phyloP scores from a whole-genome alignment of 2,113 vertebrate genomes.

The Sander vitreus region DNA sequence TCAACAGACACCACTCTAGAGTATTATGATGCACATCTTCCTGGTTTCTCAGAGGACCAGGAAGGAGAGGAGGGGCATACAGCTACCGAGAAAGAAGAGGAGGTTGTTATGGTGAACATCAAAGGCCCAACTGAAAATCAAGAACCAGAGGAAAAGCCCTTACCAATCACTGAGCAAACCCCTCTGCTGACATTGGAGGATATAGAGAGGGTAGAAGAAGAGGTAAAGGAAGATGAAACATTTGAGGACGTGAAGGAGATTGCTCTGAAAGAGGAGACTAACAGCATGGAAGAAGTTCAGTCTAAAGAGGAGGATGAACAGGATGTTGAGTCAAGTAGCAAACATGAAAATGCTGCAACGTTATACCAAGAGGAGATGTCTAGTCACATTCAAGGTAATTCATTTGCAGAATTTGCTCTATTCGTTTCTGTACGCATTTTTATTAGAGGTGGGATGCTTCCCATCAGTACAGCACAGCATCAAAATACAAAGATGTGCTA shows the following conservation, averaged over 20 bases:
- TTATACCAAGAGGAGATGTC: conserved; percentile 30
- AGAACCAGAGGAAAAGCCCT: conserved; percentile 4
- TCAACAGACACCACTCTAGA: conserved; percentile 90
- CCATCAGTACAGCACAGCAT: not conserved
- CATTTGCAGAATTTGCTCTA: not conserved
- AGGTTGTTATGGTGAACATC: conserved; percentile 75
- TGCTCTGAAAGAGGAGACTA: conserved; percentile 8
- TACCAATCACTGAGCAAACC: conserved; percentile 15
- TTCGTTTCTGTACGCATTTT: not conserved
- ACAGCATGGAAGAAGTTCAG: conserved; percentile 9
- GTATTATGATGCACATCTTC: conserved; percentile 86
- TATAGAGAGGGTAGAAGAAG: conserved; percentile 23
- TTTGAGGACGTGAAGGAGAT: conserved; percentile 38
- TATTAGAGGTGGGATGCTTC: not conserved
- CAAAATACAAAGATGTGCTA: not conserved
- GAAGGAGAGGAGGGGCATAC: conserved; percentile 33
- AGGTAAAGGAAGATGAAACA: conserved; percentile 14
- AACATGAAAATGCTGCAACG: conserved; percentile 20
- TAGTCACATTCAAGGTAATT: conserved; percentile 46
- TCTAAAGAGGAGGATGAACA: conserved; percentile 28
- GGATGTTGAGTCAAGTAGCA: not conserved
- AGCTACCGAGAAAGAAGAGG: conserved; percentile 77
- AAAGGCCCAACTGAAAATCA: conserved; percentile 25
- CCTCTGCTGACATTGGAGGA: conserved; percentile 25
- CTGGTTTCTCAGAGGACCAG: conserved; percentile 73